Conservation (phyloP, 1,140 invertebrate genomes). For the Neodiprion fabricii region DNA sequence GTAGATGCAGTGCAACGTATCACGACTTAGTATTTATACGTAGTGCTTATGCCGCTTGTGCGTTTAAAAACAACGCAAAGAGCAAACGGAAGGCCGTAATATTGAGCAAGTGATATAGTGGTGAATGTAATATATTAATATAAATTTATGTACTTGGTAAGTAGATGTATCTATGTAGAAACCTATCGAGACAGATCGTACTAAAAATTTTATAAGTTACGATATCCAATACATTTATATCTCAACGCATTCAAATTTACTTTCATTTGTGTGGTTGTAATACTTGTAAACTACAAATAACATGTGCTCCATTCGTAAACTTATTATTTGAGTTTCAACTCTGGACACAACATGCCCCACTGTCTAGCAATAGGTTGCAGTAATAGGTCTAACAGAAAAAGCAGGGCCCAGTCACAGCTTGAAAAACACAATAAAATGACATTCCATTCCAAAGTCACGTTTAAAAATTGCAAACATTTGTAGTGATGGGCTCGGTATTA, state of each 20-base stretch:
- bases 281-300: too few relatives aligned
- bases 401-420: neutral
- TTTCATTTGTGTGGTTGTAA: too few relatives aligned
- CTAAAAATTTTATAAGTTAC: neutral
- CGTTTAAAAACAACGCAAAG: neutral
- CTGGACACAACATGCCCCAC: neutral
- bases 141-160: neutral
- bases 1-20: too few relatives aligned
- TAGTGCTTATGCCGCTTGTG: neutral
- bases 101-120: too few relatives aligned
- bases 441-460: neutral
- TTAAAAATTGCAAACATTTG: too few relatives aligned
- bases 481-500: neutral
- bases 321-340: neutral
- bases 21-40: neutral
- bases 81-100: neutral
- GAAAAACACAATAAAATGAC: neutral
- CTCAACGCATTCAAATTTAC: too few relatives aligned
- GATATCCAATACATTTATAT: neutral
- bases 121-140: neutral
- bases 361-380: neutral
- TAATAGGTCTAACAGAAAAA: neutral
- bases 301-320: neutral
- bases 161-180: neutral
- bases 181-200: neutral